phyloP scores from a whole-genome alignment of 2,888 invertebrate species.

The Malachius bipustulatus region DNA sequence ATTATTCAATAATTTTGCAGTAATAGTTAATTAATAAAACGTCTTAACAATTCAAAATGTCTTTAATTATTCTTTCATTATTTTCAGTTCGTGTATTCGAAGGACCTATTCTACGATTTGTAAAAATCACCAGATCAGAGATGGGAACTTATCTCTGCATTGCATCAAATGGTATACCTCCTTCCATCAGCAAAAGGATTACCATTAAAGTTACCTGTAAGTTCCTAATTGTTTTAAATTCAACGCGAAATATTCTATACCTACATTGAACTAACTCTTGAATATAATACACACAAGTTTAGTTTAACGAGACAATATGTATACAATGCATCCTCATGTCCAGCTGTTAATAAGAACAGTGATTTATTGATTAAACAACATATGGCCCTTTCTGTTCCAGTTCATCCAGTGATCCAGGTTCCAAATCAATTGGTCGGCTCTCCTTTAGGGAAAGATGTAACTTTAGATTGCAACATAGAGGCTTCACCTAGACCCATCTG shows the following conservation, averaged over 20 bases:
- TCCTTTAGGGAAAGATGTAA: slow-evolving; percentile 75
- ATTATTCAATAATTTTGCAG: too few relatives aligned
- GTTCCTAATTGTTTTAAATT: too few relatives aligned
- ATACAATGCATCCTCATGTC: too few relatives aligned
- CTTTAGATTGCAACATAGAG: slow-evolving; percentile 80
- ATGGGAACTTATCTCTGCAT: slow-evolving; percentile 89
- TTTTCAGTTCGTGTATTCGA: slow-evolving; percentile 54
- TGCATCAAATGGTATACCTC: slow-evolving; percentile 79
- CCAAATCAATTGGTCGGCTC: slow-evolving; percentile 87
- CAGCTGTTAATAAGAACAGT: slow-evolving; percentile 11
- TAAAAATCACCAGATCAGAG: slow-evolving; percentile 74
- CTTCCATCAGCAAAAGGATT: slow-evolving; percentile 79
- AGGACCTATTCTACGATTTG: slow-evolving; percentile 63
- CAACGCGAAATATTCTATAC: too few relatives aligned
- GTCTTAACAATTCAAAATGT: too few relatives aligned
- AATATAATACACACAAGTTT: too few relatives aligned
- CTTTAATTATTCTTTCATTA: too few relatives aligned
- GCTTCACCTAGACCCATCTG: slow-evolving; percentile 84
- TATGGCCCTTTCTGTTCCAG: slow-evolving; percentile 45
- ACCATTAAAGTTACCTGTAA: slow-evolving; percentile 82
- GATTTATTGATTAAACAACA: too few relatives aligned
- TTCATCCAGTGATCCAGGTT: slow-evolving; percentile 83
- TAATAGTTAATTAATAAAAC: too few relatives aligned
- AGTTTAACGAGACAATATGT: too few relatives aligned
- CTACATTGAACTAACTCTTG: too few relatives aligned